Evolutionary conservation across 2,113 vertebrate genomes (phyloP).

Genomic region (Pachycephala philippinensis): DNA sequence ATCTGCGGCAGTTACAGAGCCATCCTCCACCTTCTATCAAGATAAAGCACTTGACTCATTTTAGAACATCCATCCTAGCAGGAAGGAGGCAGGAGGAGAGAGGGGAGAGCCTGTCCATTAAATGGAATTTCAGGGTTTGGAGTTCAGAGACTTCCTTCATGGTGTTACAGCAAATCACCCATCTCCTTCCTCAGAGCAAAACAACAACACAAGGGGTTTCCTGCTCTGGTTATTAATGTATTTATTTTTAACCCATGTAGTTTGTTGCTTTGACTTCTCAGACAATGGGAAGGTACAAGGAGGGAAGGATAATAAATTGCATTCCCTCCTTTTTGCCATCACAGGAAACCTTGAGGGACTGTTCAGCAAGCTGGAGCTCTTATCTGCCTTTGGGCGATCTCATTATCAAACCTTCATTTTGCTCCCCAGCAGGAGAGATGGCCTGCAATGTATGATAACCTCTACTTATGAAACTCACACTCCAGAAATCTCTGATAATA

Average conservation of each 20-base stretch:
- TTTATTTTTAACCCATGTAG: constrained; percentile 5
- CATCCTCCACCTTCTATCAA: not conserved
- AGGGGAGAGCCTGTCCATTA: not conserved
- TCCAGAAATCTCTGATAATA: constrained; percentile 71
- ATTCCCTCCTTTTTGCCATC: constrained; percentile 62
- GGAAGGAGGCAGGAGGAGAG: not conserved
- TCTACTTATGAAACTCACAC: constrained; percentile 74
- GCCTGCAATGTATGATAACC: constrained; percentile 74
- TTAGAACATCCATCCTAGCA: not conserved
- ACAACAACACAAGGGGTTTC: not conserved
- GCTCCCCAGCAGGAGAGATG: constrained; percentile 70
- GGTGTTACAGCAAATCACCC: not conserved
- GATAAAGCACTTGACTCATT: constrained; percentile 51
- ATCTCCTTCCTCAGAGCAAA: not conserved
- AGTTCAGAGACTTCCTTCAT: not conserved
- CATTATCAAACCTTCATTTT: constrained; percentile 70
- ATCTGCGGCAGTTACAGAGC: not conserved
- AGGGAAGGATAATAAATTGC: constrained; percentile 66
- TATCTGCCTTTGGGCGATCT: constrained; percentile 71
- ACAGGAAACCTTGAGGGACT: constrained; percentile 66
- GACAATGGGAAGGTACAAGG: constrained; percentile 39
- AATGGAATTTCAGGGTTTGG: constrained; percentile 15
- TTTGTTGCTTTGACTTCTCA: constrained; percentile 40
- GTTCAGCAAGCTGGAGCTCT: constrained; percentile 66
- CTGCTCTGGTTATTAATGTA: constrained; percentile 20